These are phyloP conservation scores for Bufotes viridis DNA, from an alignment of 2,797 vertebrate species.

Conservation along the genomic window DNA sequence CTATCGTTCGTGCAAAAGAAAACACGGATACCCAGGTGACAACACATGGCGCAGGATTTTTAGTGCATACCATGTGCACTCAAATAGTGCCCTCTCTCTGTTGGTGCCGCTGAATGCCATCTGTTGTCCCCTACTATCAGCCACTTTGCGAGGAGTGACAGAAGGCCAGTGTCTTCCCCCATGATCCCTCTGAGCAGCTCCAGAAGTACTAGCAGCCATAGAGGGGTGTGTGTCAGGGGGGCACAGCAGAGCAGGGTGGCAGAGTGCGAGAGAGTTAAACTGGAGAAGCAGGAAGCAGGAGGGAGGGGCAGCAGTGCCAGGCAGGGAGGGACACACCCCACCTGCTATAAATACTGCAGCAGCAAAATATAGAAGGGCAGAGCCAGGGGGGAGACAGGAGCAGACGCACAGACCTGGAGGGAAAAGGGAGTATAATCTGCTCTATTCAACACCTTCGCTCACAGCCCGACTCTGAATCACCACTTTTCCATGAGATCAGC, in stretches of 20 bases:
- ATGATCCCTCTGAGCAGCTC: background rate
- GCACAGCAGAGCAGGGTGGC: background rate
- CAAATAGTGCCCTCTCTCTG: no score
- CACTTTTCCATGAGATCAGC: conserved; percentile 43
- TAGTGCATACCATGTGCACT: no score
- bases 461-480: background rate
- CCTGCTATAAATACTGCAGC: conserved; percentile 61
- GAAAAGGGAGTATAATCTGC: background rate
- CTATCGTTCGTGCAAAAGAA: no score
- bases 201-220: background rate
- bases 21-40: no score
- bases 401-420: conserved; percentile 20
- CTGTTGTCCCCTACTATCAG: background rate
- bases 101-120: background rate
- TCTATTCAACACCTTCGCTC: conserved; percentile 40
- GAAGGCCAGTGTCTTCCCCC: background rate
- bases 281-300: conserved; percentile 40
- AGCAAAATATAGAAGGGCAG: conserved; percentile 55
- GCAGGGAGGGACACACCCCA: conserved; percentile 52
- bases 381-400: background rate
- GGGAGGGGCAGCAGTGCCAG: conserved; percentile 50
- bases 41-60: no score
- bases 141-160: background rate
- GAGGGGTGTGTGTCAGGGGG: background rate
- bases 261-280: conserved; percentile 26